Evolutionary conservation across 2,888 invertebrate genomes (phyloP).

Genomic region (Heliconius aoede): DNA sequence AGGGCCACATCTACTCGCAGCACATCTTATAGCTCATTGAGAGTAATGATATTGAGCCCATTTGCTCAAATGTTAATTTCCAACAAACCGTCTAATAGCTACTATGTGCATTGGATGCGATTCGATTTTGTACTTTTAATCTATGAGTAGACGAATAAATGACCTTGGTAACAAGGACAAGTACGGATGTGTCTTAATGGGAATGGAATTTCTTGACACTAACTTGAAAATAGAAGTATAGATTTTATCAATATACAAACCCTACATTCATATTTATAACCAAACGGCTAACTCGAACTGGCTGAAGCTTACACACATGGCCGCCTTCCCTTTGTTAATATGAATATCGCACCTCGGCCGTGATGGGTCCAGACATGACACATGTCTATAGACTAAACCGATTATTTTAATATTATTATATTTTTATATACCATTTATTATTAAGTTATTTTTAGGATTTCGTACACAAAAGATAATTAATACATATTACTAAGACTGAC

Average conservation of each 20-base stretch:
- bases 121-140: not conserved
- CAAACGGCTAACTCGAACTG: slow-evolving; percentile 17
- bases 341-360: slow-evolving; percentile 26
- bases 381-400: slow-evolving; percentile 2
- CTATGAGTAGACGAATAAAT: too few species aligned
- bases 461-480: too few species aligned
- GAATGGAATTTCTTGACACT: too few species aligned
- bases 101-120: not conserved
- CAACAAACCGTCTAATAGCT: not conserved
- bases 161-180: too few species aligned
- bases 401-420: slow-evolving; percentile 11
- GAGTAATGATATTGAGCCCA: not conserved
- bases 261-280: not conserved
- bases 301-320: slow-evolving; percentile 22
- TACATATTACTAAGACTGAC: too few species aligned
- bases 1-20: not conserved
- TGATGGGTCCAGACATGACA: slow-evolving; percentile 15
- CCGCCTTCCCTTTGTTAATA: slow-evolving; percentile 28
- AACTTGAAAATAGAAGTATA: not conserved
- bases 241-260: not conserved
- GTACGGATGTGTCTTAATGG: too few species aligned
- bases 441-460: not conserved
- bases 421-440: not conserved
- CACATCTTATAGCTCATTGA: not conserved
- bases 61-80: not conserved